A percentile compares a stretch with the other conserved stretches of the same genome.
Evolutionary conservation across 2,888 invertebrate species (phyloP).

Genomic region (Epinotia ramella): DNA sequence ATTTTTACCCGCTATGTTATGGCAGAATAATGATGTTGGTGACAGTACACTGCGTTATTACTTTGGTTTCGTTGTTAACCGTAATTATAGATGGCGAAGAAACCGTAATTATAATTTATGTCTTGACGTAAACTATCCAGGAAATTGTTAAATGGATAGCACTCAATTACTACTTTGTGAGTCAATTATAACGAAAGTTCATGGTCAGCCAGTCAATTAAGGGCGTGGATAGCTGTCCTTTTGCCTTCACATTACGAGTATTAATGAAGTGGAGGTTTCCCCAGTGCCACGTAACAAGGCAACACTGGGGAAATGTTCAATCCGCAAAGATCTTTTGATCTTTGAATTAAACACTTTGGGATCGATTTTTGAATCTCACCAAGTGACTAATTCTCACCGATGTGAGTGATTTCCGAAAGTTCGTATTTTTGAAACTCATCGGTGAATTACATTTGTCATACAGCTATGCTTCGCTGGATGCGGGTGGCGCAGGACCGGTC

Average conservation of each 20-base stretch:
- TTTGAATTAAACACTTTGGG: too few relatives aligned
- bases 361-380: too few relatives aligned
- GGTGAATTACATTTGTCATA: too few relatives aligned
- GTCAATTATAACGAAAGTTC: conserved; percentile 1
- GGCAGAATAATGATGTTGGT: background rate
- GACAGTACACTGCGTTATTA: background rate
- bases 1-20: too few relatives aligned
- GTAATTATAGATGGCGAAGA: background rate
- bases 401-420: too few relatives aligned
- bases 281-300: too few relatives aligned
- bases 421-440: too few relatives aligned
- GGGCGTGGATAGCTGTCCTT: background rate
- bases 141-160: conserved; percentile 16
- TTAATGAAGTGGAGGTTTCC: background rate
- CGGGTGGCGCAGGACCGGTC: too few relatives aligned
- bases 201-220: conserved; percentile 12
- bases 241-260: background rate
- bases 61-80: background rate
- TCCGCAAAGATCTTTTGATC: too few relatives aligned
- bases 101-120: too few relatives aligned
- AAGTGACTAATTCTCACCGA: too few relatives aligned
- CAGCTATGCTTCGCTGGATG: too few relatives aligned
- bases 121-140: background rate
- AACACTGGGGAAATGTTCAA: background rate
- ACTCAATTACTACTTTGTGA: background rate